Conservation (phyloP, 1,140 invertebrate genomes). For the Drosophila pallidifrons region DNA sequence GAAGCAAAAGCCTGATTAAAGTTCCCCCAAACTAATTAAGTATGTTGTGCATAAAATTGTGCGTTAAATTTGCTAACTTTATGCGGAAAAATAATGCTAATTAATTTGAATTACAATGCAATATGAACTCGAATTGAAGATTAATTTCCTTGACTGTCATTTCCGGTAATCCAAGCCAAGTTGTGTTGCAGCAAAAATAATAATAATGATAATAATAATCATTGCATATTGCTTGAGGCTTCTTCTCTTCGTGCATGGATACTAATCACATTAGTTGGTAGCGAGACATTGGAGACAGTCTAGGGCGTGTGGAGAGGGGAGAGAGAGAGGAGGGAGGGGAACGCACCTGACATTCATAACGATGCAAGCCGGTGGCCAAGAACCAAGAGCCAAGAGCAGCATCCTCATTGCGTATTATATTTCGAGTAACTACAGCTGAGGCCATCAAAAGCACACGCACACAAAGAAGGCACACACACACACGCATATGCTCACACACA, state of each 20-base stretch:
- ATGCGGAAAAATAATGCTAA: not conserved
- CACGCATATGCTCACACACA: not conserved
- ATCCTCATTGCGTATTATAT: slow-evolving; percentile 21
- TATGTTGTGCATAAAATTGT: not conserved
- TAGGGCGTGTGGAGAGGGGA: not conserved
- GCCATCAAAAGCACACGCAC: no score
- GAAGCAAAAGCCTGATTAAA: slow-evolving; percentile 4
- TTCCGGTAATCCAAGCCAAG: slow-evolving; percentile 11
- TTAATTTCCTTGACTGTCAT: slow-evolving; percentile 10
- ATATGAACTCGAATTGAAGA: slow-evolving; percentile 1
- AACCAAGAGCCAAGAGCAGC: not conserved
- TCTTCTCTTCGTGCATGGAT: not conserved
- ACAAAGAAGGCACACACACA: not conserved
- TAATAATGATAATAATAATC: slow-evolving; percentile 5
- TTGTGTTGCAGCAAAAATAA: not conserved
- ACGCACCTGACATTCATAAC: slow-evolving; percentile 10
- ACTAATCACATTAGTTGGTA: slow-evolving; percentile 33
- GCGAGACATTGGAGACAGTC: slow-evolving; percentile 20
- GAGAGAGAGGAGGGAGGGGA: not conserved
- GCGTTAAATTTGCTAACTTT: not conserved
- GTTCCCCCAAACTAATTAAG: not conserved
- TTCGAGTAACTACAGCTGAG: slow-evolving; percentile 19
- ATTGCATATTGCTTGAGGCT: not conserved
- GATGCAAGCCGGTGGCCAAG: not conserved
- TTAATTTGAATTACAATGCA: not conserved